Conservation (phyloP, 2,797 vertebrate genomes). For the Lophius americanus region DNA sequence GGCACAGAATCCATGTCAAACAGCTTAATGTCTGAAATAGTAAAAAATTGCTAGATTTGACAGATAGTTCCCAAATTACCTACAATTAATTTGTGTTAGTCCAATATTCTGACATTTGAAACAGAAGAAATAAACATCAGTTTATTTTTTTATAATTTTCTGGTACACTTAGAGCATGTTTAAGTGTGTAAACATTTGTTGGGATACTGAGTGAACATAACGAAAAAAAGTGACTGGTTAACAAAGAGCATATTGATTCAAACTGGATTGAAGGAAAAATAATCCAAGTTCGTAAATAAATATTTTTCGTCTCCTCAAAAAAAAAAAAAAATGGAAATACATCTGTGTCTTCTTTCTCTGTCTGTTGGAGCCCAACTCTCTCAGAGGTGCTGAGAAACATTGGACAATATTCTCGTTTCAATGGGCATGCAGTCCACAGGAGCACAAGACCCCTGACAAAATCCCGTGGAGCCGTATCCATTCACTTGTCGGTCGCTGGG, state of each 20-base stretch:
- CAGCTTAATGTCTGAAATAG: constrained; percentile 39
- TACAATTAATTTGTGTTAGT: constrained; percentile 48
- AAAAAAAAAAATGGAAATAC: constrained; percentile 66
- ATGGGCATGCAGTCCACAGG: constrained; percentile 92
- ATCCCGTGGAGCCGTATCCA: constrained; percentile 87
- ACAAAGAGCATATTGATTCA: constrained; percentile 69
- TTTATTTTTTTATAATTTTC: constrained; percentile 52
- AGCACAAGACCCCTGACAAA: constrained; percentile 86
- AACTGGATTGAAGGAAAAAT: constrained; percentile 72
- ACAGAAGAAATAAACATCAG: constrained; percentile 67
- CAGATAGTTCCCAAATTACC: constrained; percentile 36
- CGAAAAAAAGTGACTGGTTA: constrained; percentile 64
- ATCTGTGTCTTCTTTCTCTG: constrained; percentile 71
- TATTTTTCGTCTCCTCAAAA: constrained; percentile 70
- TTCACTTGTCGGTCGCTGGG: constrained; percentile 89
- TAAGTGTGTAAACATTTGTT: constrained; percentile 65
- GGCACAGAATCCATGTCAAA: constrained; percentile 70
- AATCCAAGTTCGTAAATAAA: constrained; percentile 85
- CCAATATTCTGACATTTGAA: constrained; percentile 67
- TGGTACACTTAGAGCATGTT: constrained; percentile 70
- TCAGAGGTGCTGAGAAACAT: constrained; percentile 89
- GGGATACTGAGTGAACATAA: constrained; percentile 66
- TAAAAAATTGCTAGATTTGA: constrained; percentile 47
- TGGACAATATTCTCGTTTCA: constrained; percentile 90
- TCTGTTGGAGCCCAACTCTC: constrained; percentile 70